A percentile compares a stretch with the other conserved stretches of the same genome.
Evolutionary conservation across 2,888 invertebrate species (phyloP).

Genomic region (Spatulosminthurus flaviceps): DNA sequence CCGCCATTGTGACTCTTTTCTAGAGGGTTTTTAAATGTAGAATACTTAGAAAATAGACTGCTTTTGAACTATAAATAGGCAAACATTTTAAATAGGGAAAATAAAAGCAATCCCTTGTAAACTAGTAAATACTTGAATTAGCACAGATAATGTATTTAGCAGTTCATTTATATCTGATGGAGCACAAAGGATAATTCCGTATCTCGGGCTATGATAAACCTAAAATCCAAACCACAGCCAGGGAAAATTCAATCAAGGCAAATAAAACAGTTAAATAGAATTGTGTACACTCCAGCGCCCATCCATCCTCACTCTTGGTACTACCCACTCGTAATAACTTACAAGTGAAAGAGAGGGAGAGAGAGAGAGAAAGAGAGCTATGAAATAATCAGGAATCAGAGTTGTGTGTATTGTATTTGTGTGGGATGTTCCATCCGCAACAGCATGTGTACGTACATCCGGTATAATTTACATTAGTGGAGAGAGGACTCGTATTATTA

Average conservation of each 20-base stretch:
- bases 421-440: background rate
- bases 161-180: background rate
- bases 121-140: background rate
- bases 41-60: too few species aligned
- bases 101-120: background rate
- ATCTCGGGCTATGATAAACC: background rate
- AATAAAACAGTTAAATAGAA: background rate
- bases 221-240: background rate
- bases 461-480: background rate
- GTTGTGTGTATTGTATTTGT: background rate
- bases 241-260: background rate
- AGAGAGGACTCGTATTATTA: conserved; percentile 32
- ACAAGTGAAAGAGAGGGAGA: background rate
- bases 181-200: background rate
- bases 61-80: too few species aligned
- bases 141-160: background rate
- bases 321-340: background rate
- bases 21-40: background rate
- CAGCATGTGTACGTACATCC: background rate
- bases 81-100: too few species aligned
- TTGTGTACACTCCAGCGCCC: background rate
- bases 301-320: background rate
- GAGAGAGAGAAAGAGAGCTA: background rate
- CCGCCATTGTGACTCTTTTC: background rate
- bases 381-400: background rate